Evolutionary conservation across 2,797 vertebrate species (phyloP).

Genomic region (Hylomyscus alleni): DNA sequence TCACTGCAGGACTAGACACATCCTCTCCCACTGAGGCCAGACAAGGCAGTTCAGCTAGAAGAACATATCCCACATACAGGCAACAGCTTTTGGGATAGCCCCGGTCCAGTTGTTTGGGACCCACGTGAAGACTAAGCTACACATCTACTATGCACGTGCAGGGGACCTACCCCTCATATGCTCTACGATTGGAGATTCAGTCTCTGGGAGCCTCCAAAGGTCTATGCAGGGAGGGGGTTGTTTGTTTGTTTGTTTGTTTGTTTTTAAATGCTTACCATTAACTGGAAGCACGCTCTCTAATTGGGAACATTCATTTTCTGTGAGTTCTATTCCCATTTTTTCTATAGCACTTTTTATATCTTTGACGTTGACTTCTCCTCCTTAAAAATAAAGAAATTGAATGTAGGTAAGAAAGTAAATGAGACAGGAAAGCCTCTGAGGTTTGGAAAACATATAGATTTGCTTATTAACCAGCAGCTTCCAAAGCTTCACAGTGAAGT

Average conservation of each 20-base stretch:
- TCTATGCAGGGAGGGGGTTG: neutral
- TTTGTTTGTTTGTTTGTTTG: neutral
- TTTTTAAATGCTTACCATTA: conserved; percentile 35
- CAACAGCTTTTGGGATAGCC: neutral
- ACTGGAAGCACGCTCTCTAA: conserved; percentile 4
- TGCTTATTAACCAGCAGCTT: neutral
- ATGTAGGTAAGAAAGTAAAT: neutral
- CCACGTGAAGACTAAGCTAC: neutral
- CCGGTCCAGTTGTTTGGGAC: too few species aligned
- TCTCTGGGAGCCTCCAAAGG: neutral
- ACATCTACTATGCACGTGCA: neutral
- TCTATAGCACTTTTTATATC: neutral
- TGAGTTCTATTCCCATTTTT: conserved; percentile 44
- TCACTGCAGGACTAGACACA: neutral
- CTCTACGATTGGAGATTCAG: neutral
- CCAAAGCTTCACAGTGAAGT: neutral
- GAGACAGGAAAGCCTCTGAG: neutral
- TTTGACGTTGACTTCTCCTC: conserved; percentile 44
- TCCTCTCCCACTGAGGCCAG: neutral
- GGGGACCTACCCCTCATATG: neutral
- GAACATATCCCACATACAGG: neutral
- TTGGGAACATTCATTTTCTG: conserved; percentile 23
- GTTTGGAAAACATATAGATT: neutral
- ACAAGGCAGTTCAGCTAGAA: neutral
- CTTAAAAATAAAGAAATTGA: conserved; percentile 56